Conservation (phyloP, 2,797 vertebrate genomes). For the Peromyscus aztecus region DNA sequence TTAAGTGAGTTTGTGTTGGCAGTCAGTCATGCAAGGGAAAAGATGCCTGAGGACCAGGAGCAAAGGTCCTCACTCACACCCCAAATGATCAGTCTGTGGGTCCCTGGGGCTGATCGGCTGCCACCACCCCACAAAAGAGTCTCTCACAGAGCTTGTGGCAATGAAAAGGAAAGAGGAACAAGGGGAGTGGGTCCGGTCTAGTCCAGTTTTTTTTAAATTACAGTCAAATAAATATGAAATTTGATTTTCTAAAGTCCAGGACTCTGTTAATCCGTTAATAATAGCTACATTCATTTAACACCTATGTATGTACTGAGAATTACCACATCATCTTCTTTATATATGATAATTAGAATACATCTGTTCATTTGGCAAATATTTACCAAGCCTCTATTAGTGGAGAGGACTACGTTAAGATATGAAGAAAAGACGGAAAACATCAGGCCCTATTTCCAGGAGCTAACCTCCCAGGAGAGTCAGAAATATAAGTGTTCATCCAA, state of each 20-base stretch:
- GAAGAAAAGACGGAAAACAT: background rate
- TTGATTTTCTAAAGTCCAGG: background rate
- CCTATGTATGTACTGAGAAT: background rate
- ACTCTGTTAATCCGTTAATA: conserved; percentile 44
- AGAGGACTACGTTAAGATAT: conserved; percentile 6
- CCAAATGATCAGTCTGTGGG: too few species aligned
- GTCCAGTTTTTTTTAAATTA: background rate
- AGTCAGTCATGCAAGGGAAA: background rate
- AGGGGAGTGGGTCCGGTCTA: background rate
- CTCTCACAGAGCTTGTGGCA: background rate
- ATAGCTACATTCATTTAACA: background rate
- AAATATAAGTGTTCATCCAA: background rate
- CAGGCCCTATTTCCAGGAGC: background rate
- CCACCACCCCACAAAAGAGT: background rate
- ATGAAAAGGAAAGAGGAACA: background rate
- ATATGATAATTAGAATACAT: conserved; percentile 57
- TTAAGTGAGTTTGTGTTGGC: background rate
- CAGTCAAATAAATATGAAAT: conserved; percentile 44
- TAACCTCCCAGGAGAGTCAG: background rate
- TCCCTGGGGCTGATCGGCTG: background rate
- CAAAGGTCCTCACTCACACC: background rate
- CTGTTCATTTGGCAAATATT: conserved; percentile 65
- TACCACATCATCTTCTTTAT: conserved; percentile 39
- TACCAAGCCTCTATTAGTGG: background rate
- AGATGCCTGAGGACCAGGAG: background rate